These are phyloP conservation scores for Sinonovacula constricta DNA, from an alignment of 1,140 invertebrate genomes.

Conservation along the genomic window DNA sequence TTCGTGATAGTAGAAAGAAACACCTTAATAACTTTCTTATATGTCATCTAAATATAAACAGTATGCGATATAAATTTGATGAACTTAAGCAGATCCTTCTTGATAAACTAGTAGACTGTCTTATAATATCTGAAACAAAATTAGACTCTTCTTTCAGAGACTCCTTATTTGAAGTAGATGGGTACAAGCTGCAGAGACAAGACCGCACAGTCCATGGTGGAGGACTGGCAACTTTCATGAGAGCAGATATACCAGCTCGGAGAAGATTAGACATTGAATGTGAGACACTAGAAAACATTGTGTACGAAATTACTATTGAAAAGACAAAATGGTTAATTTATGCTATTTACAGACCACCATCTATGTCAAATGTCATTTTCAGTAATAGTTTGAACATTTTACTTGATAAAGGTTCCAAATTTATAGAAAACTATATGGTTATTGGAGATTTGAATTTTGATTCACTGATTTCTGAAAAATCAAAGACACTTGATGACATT, in stretches of 20 bases:
- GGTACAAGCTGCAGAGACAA: neutral
- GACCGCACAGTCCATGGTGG: conserved; percentile 18
- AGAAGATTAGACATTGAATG: conserved; percentile 5
- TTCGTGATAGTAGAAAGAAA: neutral
- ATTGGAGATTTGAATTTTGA: no score
- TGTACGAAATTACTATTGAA: conserved; percentile 16
- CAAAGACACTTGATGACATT: no score
- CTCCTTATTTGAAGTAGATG: neutral
- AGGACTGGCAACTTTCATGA: conserved; percentile 5
- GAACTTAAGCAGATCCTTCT: conserved; percentile 16
- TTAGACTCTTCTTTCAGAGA: conserved; percentile 12
- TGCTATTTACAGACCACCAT: conserved; percentile 25
- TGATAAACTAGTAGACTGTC: conserved; percentile 27
- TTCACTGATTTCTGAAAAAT: no score
- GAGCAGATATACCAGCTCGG: conserved; percentile 6
- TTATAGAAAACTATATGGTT: no score
- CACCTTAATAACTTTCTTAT: conserved; percentile 37
- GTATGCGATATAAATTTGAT: conserved; percentile 38
- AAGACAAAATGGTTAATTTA: conserved; percentile 15
- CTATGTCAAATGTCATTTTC: no score
- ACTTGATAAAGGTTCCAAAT: no score
- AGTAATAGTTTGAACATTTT: no score
- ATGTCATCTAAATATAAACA: conserved; percentile 45
- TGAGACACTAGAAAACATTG: conserved; percentile 22
- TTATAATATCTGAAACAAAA: conserved; percentile 45